Evolutionary conservation across 2,113 vertebrate genomes (phyloP), one percentile per base, ranked within the genome.

Genomic region (Pelecanus crispus): DNA sequence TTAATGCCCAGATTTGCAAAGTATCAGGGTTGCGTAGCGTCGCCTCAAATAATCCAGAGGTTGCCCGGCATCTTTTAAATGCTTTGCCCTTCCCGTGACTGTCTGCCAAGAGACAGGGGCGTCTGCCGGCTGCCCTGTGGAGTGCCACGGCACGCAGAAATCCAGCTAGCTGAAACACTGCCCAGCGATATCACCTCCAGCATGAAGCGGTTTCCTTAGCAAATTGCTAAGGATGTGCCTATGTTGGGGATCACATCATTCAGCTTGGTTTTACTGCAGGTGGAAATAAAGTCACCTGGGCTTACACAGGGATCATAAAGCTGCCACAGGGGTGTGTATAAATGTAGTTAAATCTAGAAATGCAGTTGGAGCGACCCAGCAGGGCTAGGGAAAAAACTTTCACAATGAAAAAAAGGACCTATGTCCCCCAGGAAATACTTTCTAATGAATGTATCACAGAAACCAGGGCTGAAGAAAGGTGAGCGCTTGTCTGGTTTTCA

Each of bases 1-100:
- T 90, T 88, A 95, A 95, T 26, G 81, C 50, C 53, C 63, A 90
- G 66, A 90, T 88, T 75, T 92, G 90, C 87, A 91, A 86, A 94
- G 65, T 73, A 81, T 31, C 81, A 75, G 82, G 50, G 86, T 7
- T 81, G 86, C 77, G n/a, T 5, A 75, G 81, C 65, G 68, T 42
- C 18, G 11, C 62, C 91, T 95, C 49, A 22, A 79, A 85, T 86
- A 91, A 96, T 86, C 75, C 95, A 73, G 82, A 92, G 81, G 88
- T 66, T 86, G 86, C 86, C 86, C 5, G 0, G 88, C 68, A 83
- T 81, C 79, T 94, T 84, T 94, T 36, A 86, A 88, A 80, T 34
- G 79, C 88, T 81, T 86, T 96, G 88, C 90, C 94, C 95, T 95
- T 83, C 63, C 88, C 0, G 1, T 86, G 92, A 93, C 82, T 55